Evolutionary conservation across 2,797 vertebrate species (phyloP), one percentile per base, ranked within the genome.

Genomic region (Pangasius mekongensis): DNA sequence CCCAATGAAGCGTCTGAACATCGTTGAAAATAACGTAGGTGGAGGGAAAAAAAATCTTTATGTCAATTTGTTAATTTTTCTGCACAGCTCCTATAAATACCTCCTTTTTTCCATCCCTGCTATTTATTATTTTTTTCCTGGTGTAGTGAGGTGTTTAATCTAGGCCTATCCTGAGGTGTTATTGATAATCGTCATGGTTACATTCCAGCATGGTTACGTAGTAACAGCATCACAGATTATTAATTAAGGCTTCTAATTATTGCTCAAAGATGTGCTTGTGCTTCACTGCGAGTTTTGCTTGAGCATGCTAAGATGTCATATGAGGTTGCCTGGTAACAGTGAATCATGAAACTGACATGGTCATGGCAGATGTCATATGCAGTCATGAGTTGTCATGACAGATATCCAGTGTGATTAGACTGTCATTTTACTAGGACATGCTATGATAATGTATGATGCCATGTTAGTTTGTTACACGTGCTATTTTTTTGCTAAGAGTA

Each of bases 231-330:
- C 56, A 62, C 66, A 64, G 74, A 85, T 71, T 62, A 81, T 33
- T 88, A 87, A 87, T 83, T 82, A 83, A 64, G 64, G 14, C 7
- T 85, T 76, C 67, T 86, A 82, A 87, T 85, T 86, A 76, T 43
- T 39, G 69, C 78, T 83, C 33, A 58, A 64, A 77, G 58, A 86
- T 24, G 84, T 30, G 67, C 24, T 54, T 54, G 43, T 43, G 67
- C 83, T 83, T 83, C 16, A 49, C 58, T 83, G 58, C 2, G 39
- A 83, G 33, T 47, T 83, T 8, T 43, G 81, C 39, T 27, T 16
- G 56, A 60, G 52, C 52, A 33, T 3, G n/a, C n/a, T 20, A 56
- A 33, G 33, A 39, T 81, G 56, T 80, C 52, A 58, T 16, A 39
- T 14, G 33, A 62, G 36, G 80, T 64, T 83, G 27, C 58, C 39